phyloP scores from a whole-genome alignment of 2,113 vertebrate species.

The Brevimyrus niger region DNA sequence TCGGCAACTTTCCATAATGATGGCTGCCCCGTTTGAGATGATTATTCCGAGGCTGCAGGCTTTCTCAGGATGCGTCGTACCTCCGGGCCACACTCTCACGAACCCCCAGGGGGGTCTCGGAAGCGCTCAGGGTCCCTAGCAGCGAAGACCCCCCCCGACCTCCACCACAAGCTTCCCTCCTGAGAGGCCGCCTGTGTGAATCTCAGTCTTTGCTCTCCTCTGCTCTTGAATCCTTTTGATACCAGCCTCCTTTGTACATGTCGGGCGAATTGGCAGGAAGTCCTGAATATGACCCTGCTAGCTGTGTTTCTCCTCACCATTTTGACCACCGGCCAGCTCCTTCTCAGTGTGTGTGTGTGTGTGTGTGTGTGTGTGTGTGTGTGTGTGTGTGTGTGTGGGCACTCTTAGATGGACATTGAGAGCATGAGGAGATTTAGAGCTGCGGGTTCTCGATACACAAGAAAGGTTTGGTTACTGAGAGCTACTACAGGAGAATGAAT shows the following conservation, averaged over 20 bases:
- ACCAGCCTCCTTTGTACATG: not conserved
- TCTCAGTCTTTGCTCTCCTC: not conserved
- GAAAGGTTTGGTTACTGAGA: not conserved
- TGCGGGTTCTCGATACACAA: constrained; percentile 1
- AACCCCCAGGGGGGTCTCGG: not conserved
- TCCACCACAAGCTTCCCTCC: not conserved
- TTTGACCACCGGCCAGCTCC: not conserved
- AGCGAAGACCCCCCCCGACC: not conserved
- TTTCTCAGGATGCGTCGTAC: not conserved
- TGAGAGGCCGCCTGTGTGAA: not conserved
- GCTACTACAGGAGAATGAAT: not conserved
- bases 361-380: no score
- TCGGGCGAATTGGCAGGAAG: not conserved
- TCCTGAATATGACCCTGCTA: not conserved
- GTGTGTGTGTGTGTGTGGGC: no score
- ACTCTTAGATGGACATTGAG: constrained; percentile 23
- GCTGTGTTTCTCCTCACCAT: not conserved
- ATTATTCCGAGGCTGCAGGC: not conserved
- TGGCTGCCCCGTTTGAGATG: not conserved
- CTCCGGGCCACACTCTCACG: not conserved
- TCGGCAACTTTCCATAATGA: not conserved
- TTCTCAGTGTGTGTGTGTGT: not conserved
- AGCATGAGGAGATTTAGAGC: constrained; percentile 13
- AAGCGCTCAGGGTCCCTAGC: not conserved
- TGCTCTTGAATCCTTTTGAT: not conserved